These are phyloP conservation scores for Bubo blakistoni DNA, from an alignment of 2,113 vertebrate genomes.

Conservation along the genomic window DNA sequence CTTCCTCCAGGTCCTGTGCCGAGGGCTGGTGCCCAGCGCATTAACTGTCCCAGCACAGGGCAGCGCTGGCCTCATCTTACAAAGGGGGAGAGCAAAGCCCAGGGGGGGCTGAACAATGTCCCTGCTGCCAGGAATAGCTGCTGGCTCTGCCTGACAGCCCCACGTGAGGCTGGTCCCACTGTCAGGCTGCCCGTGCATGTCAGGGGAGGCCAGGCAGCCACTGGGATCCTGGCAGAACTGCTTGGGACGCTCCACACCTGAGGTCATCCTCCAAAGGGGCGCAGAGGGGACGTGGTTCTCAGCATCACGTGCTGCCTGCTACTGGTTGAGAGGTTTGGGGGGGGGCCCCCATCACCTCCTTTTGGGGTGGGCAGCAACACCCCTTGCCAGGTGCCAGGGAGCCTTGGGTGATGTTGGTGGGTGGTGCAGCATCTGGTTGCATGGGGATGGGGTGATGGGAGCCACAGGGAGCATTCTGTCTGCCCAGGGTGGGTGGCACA, in stretches of 20 bases:
- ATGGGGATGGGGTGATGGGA: neutral
- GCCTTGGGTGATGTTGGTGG: accelerated
- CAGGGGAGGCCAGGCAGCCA: neutral
- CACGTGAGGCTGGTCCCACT: neutral
- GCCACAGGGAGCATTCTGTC: neutral
- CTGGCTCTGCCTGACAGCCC: neutral
- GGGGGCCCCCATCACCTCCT: neutral
- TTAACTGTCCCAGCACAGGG: slow-evolving; percentile 43
- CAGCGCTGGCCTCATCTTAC: slow-evolving; percentile 18
- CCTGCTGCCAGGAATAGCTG: slow-evolving; percentile 42
- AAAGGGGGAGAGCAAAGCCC: neutral
- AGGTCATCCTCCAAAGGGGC: slow-evolving; percentile 45
- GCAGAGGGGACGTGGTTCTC: neutral
- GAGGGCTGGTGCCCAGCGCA: neutral
- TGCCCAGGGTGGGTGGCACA: neutral
- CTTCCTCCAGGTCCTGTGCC: neutral
- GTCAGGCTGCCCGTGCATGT: neutral
- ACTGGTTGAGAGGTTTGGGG: neutral
- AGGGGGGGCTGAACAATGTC: neutral
- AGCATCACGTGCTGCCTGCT: neutral
- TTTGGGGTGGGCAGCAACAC: neutral
- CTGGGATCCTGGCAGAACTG: neutral
- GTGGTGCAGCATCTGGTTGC: neutral
- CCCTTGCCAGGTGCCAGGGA: neutral
- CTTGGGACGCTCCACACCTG: neutral